Conservation (phyloP, 1,140 invertebrate species). For the Zelostemma sp. region DNA sequence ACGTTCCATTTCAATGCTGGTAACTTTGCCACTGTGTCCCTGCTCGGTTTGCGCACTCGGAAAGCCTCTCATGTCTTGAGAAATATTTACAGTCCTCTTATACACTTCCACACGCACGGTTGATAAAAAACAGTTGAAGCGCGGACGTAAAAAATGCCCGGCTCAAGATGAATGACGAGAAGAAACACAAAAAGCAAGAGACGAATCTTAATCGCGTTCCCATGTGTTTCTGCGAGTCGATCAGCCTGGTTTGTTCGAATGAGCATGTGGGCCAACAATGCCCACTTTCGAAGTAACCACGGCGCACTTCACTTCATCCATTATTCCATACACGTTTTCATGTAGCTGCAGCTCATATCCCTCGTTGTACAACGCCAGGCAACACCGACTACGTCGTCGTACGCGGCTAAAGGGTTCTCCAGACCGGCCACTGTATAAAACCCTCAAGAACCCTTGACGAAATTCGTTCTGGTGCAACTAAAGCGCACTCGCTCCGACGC, state of each 20-base stretch:
- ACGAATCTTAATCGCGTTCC: slow-evolving; percentile 36
- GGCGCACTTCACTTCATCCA: slow-evolving; percentile 62
- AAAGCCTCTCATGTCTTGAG: background rate
- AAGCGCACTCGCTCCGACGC: slow-evolving; percentile 15
- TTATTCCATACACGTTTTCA: slow-evolving; percentile 55
- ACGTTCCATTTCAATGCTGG: no score
- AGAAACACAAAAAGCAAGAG: slow-evolving; percentile 5
- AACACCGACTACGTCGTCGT: slow-evolving; percentile 8
- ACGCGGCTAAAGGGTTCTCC: slow-evolving; percentile 26
- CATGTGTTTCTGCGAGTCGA: slow-evolving; percentile 58
- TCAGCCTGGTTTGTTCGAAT: slow-evolving; percentile 35
- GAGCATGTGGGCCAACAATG: slow-evolving; percentile 67
- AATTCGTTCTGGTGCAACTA: slow-evolving; percentile 19
- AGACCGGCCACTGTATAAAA: slow-evolving; percentile 14
- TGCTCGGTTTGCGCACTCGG: background rate
- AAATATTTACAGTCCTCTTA: background rate
- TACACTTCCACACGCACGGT: background rate
- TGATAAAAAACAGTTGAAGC: background rate
- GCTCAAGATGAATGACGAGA: slow-evolving; percentile 5
- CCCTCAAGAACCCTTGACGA: slow-evolving; percentile 13
- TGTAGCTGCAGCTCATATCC: slow-evolving; percentile 33
- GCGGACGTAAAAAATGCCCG: background rate
- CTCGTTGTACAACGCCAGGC: background rate
- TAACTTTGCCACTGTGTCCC: no score
- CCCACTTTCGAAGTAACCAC: slow-evolving; percentile 58